Percentiles rank a stretch among this genome's conserved stretches.
These are phyloP conservation scores for Troides aeacus DNA, from an alignment of 2,888 invertebrate species.

Conservation along the genomic window DNA sequence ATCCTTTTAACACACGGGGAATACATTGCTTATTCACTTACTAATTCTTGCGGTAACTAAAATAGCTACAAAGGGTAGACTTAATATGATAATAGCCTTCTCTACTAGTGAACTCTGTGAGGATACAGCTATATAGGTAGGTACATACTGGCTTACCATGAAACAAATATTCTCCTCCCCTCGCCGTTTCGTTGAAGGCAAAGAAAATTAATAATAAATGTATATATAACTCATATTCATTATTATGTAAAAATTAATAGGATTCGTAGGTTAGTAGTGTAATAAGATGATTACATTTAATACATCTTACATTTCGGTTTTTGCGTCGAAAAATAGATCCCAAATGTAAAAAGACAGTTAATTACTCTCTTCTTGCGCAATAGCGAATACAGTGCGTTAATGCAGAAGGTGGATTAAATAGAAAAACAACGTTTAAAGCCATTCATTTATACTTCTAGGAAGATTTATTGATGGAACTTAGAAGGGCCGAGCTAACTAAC, in stretches of 20 bases:
- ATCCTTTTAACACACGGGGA: too few relatives aligned
- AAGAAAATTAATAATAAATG: too few relatives aligned
- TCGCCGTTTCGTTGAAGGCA: too few relatives aligned
- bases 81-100: too few relatives aligned
- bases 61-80: too few relatives aligned
- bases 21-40: too few relatives aligned
- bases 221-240: too few relatives aligned
- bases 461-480: constrained; percentile 54
- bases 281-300: neutral
- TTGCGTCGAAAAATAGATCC: neutral
- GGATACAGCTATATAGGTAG: too few relatives aligned
- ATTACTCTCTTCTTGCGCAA: neutral
- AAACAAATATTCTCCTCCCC: too few relatives aligned
- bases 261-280: neutral
- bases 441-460: constrained; percentile 39
- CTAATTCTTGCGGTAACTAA: too few relatives aligned
- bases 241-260: neutral
- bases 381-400: constrained; percentile 1
- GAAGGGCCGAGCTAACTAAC: constrained; percentile 48
- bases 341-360: neutral
- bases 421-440: constrained; percentile 16
- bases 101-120: too few relatives aligned
- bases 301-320: neutral
- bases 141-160: too few relatives aligned
- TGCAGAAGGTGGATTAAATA: neutral